These are phyloP conservation scores for Emydocephalus ijimae DNA, from an alignment of 2,113 vertebrate genomes.

Conservation along the genomic window DNA sequence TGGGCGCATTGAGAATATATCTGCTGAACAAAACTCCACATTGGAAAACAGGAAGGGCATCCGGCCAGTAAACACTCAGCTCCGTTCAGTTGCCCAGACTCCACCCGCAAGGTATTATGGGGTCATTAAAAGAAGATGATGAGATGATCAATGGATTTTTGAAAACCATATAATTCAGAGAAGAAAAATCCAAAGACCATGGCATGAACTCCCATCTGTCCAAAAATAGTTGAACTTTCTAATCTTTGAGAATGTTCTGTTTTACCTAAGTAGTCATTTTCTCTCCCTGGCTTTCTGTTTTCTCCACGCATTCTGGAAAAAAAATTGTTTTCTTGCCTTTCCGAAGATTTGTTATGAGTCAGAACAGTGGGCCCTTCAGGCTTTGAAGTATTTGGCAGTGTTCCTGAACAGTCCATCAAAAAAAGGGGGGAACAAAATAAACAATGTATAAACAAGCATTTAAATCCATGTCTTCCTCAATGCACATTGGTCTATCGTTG, in stretches of 20 bases:
- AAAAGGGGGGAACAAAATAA: neutral
- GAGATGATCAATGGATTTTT: neutral
- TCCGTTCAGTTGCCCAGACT: too few relatives aligned
- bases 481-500: neutral
- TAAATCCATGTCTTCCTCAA: neutral
- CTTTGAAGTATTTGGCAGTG: neutral
- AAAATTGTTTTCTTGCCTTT: neutral
- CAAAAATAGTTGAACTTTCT: neutral
- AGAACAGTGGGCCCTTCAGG: neutral
- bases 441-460: slow-evolving; percentile 9
- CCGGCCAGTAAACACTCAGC: too few relatives aligned
- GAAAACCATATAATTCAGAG: too few relatives aligned
- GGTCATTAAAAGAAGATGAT: too few relatives aligned
- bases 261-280: neutral
- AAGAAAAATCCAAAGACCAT: too few relatives aligned
- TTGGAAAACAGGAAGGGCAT: too few relatives aligned
- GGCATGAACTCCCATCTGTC: neutral
- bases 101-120: too few relatives aligned
- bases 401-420: neutral
- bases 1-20: too few relatives aligned
- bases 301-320: neutral
- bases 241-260: neutral
- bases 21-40: too few relatives aligned
- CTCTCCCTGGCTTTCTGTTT: neutral
- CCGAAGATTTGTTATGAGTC: neutral